Conservation (phyloP, 35 echinoderm and acorn worm genomes). For the Acanthaster planci region DNA sequence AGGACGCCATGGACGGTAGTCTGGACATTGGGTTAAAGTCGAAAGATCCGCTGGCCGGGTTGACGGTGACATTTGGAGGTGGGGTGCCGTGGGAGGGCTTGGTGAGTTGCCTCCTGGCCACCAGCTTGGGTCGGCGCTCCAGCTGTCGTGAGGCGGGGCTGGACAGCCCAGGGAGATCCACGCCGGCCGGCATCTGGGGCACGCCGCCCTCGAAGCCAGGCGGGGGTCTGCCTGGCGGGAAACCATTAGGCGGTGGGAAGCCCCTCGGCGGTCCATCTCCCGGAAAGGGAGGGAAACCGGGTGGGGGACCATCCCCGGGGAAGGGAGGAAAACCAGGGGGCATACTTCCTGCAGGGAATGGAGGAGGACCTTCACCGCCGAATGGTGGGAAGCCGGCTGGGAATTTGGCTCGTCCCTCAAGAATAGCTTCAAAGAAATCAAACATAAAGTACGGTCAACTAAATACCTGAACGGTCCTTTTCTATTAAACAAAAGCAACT, state of each 20-base stretch:
- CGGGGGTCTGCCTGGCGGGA: not conserved
- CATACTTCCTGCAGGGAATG: constrained; percentile 20
- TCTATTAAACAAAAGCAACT: too few relatives aligned
- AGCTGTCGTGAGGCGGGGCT: not conserved
- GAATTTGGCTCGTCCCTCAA: constrained; percentile 34
- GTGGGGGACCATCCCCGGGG: constrained; percentile 1
- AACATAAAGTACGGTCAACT: not conserved
- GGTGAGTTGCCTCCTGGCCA: not conserved
- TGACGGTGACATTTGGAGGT: constrained; percentile 32
- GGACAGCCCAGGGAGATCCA: constrained; percentile 18
- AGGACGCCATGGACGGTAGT: not conserved
- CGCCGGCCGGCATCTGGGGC: not conserved
- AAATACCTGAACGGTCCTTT: too few relatives aligned
- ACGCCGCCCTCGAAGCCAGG: not conserved
- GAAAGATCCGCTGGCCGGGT: constrained; percentile 3
- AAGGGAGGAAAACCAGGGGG: constrained; percentile 14
- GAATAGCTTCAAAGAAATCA: constrained; percentile 22
- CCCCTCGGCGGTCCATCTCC: constrained; percentile 5
- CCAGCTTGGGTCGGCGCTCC: constrained; percentile 13
- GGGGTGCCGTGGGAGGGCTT: not conserved
- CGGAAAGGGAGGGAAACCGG: not conserved
- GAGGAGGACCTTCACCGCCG: constrained; percentile 40
- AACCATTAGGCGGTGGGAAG: not conserved
- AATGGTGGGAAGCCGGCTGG: constrained; percentile 19
- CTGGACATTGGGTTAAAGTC: constrained; percentile 10